These are phyloP conservation scores for Holotrichia oblita DNA, from an alignment of 1,140 invertebrate genomes.

Conservation along the genomic window DNA sequence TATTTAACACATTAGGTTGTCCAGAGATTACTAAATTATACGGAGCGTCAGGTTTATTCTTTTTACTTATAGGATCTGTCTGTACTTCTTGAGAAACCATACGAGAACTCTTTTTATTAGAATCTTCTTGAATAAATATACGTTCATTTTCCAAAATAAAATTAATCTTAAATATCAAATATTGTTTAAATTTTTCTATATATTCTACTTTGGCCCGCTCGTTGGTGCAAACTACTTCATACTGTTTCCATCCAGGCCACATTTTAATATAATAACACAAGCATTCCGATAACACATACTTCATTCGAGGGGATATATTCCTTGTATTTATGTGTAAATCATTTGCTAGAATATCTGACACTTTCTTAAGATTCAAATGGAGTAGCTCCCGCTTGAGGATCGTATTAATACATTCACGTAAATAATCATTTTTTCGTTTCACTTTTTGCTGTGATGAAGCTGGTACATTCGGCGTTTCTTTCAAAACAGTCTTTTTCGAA, in stretches of 20 bases:
- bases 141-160: constrained; percentile 27
- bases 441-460: background rate
- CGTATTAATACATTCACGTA: constrained; percentile 20
- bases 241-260: constrained; percentile 34
- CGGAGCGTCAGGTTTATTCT: constrained; percentile 30
- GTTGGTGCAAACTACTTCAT: background rate
- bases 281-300: constrained; percentile 33
- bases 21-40: constrained; percentile 39
- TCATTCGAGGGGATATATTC: constrained; percentile 1
- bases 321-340: constrained; percentile 13
- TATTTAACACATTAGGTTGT: constrained; percentile 36
- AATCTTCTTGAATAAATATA: background rate
- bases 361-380: constrained; percentile 12
- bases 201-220: background rate
- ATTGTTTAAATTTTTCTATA: constrained; percentile 23
- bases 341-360: background rate
- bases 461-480: background rate
- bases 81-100: constrained; percentile 21
- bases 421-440: background rate
- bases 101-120: background rate
- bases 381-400: background rate
- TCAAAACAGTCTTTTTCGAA: constrained; percentile 11
- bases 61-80: constrained; percentile 26
- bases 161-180: constrained; percentile 33
- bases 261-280: constrained; percentile 35